Percentiles rank a stretch among this genome's conserved stretches.
Evolutionary conservation across 2,888 invertebrate species (phyloP).

Genomic region (Brachyopa scutellaris): DNA sequence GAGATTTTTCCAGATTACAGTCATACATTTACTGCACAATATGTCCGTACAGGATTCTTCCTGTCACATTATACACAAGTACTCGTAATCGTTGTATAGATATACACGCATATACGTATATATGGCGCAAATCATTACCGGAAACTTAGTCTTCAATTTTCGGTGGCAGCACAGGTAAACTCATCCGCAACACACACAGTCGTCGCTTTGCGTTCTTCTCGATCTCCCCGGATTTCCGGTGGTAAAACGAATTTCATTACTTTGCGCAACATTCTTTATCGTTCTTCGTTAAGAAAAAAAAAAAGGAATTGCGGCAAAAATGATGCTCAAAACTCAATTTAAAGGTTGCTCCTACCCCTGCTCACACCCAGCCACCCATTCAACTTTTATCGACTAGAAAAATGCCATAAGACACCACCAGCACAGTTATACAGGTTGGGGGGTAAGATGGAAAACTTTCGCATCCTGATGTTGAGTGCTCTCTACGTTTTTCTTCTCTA

Average conservation of each 20-base stretch:
- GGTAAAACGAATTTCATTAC: conserved; percentile 51
- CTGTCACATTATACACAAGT: background rate
- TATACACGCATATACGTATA: background rate
- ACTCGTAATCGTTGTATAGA: background rate
- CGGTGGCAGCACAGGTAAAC: conserved; percentile 6
- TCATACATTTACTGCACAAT: conserved; percentile 4
- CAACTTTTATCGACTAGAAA: background rate
- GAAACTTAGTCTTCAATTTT: conserved; percentile 42
- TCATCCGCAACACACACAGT: background rate
- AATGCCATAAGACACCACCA: background rate
- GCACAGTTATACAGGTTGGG: too few species aligned
- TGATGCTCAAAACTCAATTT: conserved; percentile 60
- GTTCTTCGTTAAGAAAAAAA: background rate
- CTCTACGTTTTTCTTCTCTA: background rate
- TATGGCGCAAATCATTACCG: conserved; percentile 10
- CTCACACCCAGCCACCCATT: background rate
- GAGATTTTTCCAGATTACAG: background rate
- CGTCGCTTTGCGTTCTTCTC: background rate
- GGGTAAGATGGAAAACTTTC: background rate
- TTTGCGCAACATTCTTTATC: conserved; percentile 19
- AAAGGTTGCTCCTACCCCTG: background rate
- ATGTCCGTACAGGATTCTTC: background rate
- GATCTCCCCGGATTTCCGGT: conserved; percentile 26
- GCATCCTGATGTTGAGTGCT: conserved; percentile 29
- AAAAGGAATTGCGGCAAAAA: too few species aligned